Percentiles rank a stretch among this genome's conserved stretches.
Conservation (phyloP, 2,113 vertebrate genomes). For the Lophura nycthemera region DNA sequence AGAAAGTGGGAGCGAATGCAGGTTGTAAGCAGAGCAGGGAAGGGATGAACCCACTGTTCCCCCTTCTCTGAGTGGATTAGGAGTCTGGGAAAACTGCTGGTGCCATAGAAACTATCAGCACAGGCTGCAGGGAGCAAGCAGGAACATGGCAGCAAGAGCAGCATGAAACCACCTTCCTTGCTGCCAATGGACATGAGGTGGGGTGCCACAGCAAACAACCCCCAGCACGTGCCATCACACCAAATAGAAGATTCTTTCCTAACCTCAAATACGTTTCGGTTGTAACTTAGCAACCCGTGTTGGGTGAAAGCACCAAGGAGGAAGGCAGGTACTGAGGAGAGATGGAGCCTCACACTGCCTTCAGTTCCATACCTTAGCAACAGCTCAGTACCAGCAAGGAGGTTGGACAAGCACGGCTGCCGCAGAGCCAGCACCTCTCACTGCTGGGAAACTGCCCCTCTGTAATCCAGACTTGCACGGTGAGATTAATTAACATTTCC, state of each 20-base stretch:
- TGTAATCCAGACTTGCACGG: background rate
- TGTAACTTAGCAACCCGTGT: conserved; percentile 17
- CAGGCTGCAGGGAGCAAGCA: background rate
- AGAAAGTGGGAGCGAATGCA: fast-evolving
- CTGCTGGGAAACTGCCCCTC: background rate
- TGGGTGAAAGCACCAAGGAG: background rate
- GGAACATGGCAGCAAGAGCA: fast-evolving
- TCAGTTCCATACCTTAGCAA: background rate
- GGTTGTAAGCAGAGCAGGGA: background rate
- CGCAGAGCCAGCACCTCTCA: fast-evolving
- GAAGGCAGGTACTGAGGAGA: background rate
- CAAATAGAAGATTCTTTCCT: background rate
- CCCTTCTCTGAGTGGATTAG: background rate
- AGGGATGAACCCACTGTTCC: background rate
- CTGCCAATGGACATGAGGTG: background rate
- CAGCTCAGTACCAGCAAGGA: fast-evolving
- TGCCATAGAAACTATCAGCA: background rate
- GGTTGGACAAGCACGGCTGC: fast-evolving
- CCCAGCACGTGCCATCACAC: background rate
- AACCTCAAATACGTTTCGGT: background rate
- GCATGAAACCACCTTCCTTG: background rate
- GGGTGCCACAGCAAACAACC: background rate
- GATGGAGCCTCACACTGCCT: background rate
- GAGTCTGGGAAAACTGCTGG: background rate
- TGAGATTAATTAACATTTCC: fast-evolving